Conservation (phyloP, 2,888 invertebrate species). For the Andrena dorsata region DNA sequence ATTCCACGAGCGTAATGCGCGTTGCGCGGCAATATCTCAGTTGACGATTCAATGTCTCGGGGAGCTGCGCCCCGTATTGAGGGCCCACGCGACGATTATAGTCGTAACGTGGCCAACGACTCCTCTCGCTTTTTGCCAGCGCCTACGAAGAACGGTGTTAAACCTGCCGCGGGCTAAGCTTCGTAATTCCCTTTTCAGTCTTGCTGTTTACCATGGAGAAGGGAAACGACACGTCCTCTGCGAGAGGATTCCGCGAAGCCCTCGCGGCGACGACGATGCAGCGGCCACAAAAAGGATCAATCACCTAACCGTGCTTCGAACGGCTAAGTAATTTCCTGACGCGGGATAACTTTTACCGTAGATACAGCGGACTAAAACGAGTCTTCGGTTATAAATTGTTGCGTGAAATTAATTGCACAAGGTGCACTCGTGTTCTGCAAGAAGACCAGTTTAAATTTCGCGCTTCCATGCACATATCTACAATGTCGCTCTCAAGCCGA, state of each 20-base stretch:
- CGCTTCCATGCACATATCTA: no score
- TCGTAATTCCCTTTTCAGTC: slow-evolving; percentile 53
- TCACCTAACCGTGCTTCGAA: slow-evolving; percentile 56
- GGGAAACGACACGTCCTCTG: slow-evolving; percentile 45
- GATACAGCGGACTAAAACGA: slow-evolving; percentile 29
- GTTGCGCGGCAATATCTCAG: slow-evolving; percentile 47
- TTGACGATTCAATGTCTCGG: slow-evolving; percentile 51
- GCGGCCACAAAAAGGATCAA: slow-evolving; percentile 56
- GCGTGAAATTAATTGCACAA: slow-evolving; percentile 36
- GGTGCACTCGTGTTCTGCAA: not conserved
- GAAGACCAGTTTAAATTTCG: no score
- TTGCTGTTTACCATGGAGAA: slow-evolving; percentile 31
- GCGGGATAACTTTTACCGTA: slow-evolving; percentile 41
- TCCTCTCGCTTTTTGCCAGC: slow-evolving; percentile 31
- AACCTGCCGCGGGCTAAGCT: slow-evolving; percentile 54
- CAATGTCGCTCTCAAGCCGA: no score
- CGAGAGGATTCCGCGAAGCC: slow-evolving; percentile 63
- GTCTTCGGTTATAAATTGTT: slow-evolving; percentile 20
- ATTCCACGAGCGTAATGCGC: slow-evolving; percentile 4
- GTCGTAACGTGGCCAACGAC: slow-evolving; percentile 34
- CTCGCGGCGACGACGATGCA: slow-evolving; percentile 23
- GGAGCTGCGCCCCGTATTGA: slow-evolving; percentile 7
- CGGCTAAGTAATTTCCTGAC: slow-evolving; percentile 47
- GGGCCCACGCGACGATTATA: slow-evolving; percentile 30
- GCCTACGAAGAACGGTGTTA: slow-evolving; percentile 41